Conservation (phyloP, 2,113 vertebrate species). For the Upupa epops region DNA sequence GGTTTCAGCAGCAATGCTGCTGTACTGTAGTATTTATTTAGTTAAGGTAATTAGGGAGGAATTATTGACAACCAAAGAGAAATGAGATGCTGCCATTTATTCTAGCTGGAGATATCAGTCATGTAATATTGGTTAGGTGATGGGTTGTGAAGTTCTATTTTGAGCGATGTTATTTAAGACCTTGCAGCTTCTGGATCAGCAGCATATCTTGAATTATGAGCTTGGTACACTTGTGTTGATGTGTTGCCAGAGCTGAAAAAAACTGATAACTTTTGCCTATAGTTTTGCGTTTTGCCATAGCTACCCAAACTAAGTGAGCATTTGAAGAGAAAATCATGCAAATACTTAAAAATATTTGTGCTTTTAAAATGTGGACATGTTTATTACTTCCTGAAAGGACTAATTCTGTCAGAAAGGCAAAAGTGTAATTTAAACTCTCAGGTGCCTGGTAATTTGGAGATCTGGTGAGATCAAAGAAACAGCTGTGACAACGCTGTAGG, state of each 20-base stretch:
- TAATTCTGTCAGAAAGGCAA: not conserved
- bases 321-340: not conserved
- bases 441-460: not conserved
- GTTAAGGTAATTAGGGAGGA: not conserved
- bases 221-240: not conserved
- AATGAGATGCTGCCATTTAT: not conserved
- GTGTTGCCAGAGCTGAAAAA: not conserved
- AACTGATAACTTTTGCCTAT: not conserved
- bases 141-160: slow-evolving; percentile 57
- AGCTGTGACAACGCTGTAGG: not conserved
- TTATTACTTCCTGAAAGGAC: not conserved
- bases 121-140: not conserved
- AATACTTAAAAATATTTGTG: not conserved
- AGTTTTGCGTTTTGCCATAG: not conserved
- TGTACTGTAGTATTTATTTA: not conserved
- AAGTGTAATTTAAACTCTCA: not conserved
- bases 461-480: slow-evolving; percentile 3
- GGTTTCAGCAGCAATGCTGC: not conserved
- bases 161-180: slow-evolving; percentile 57
- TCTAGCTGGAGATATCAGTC: not conserved
- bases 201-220: not conserved
- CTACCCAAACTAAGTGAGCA: not conserved
- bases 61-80: not conserved
- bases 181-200: not conserved
- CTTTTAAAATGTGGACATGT: not conserved